A percentile compares a stretch with the other conserved stretches of the same genome.
Conservation (phyloP, 2,113 vertebrate species). For the Camelus bactrianus region DNA sequence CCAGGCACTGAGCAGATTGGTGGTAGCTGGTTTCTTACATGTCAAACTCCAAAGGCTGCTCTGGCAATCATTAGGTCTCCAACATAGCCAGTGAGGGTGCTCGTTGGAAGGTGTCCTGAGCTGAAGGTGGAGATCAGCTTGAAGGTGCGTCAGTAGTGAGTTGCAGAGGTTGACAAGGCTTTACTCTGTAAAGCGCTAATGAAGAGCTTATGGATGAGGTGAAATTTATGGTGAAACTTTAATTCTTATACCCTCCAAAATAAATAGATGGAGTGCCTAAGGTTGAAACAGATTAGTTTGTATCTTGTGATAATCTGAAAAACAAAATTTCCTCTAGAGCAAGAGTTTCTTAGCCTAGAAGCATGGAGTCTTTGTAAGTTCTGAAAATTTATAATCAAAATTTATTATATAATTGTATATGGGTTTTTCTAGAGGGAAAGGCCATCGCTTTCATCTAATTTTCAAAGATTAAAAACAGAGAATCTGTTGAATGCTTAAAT, state of each 20-base stretch:
- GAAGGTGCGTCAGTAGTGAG: not conserved
- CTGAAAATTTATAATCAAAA: conserved; percentile 27
- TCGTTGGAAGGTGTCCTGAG: not conserved
- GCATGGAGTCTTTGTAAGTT: not conserved
- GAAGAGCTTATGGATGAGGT: not conserved
- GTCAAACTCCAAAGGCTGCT: not conserved
- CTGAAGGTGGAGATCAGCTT: not conserved
- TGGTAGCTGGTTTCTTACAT: not conserved
- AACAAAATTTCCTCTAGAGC: not conserved
- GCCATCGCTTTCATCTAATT: conserved; percentile 33
- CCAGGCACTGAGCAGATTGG: not conserved
- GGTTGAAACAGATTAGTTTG: not conserved
- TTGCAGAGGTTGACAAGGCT: not conserved
- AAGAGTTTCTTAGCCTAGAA: not conserved
- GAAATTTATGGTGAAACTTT: not conserved
- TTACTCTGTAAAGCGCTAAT: not conserved
- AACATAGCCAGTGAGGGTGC: not conserved
- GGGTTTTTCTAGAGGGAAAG: conserved; percentile 23
- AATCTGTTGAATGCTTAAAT: conserved; percentile 41
- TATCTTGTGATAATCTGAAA: not conserved
- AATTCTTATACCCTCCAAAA: not conserved
- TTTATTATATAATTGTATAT: conserved; percentile 35
- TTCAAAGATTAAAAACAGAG: conserved; percentile 64
- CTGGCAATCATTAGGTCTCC: not conserved
- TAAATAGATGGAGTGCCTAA: not conserved